Base-by-base conservation (phyloP, 2,888 invertebrate genomes). In the Metalampra italica region DNA sequence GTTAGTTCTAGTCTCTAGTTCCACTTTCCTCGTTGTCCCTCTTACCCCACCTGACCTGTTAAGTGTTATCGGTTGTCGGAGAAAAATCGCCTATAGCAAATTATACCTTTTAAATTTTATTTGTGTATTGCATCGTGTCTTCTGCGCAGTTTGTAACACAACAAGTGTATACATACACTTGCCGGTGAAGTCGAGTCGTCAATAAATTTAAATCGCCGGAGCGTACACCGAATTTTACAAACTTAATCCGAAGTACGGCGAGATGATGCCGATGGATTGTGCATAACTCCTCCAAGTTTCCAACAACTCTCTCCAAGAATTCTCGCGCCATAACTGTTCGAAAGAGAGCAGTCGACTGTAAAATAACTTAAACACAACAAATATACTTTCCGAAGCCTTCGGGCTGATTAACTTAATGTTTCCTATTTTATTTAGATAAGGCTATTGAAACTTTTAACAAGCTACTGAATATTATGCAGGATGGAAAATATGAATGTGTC, bases 331-430 rank as follows among this genome's bases (percentile, higher is more conserved):
- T 64, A 64, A 62, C 65, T 55, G 59, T 56, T 56, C 60, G 62
- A 54, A 65, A 73, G 66, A 60, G 70, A 70, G 66, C 75, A 73
- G 66, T 70, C 66, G 59, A 65, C 78, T 77, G 72, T 69, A 64
- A 79, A 78, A 81, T 78, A 79, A 75, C 75, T 74, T 67, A 68
- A 75, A 76, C 59, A 64, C 56, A 66, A 57, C 66, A 65, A 65
- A 64, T 68, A 66, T 66, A 59, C 65, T 68, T 62, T 63, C 53
- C 58, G 59, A 60, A 54, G 53, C 52, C 57, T 57, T 58, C 52
- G 49, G 53, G 56, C 56, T 29, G 22, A 36, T 44, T 29, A 36
- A 37, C 15, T 37, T 37, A n/a, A n/a, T n/a, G 12, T 36, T 22
- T 14, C 34, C 29, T 34, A 32, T 9, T 14, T 34, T 43, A 32